These are phyloP conservation scores for Xanthia togata DNA, from an alignment of 2,888 invertebrate genomes.

Conservation along the genomic window DNA sequence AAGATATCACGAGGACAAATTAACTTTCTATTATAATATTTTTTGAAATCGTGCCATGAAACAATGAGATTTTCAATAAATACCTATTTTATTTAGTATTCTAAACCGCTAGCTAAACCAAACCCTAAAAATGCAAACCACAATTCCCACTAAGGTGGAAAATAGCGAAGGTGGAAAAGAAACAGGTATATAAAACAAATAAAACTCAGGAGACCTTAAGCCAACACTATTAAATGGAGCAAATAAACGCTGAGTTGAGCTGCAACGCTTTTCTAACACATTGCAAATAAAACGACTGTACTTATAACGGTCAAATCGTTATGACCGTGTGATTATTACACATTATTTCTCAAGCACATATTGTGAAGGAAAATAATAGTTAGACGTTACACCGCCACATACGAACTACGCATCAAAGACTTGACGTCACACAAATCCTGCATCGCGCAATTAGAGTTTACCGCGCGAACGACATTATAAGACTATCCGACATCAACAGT, in stretches of 20 bases:
- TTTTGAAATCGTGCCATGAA: not conserved
- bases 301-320: slow-evolving; percentile 3
- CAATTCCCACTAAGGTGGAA: slow-evolving; percentile 22
- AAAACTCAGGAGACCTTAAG: slow-evolving; percentile 42
- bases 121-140: slow-evolving; percentile 30
- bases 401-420: no score
- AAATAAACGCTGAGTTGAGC: slow-evolving; percentile 48
- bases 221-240: slow-evolving; percentile 55
- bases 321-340: slow-evolving; percentile 26
- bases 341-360: slow-evolving; percentile 27
- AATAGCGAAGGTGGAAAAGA: slow-evolving; percentile 23
- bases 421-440: no score
- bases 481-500: no score
- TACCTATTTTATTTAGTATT: not conserved
- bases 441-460: no score
- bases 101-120: slow-evolving; percentile 15
- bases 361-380: slow-evolving; percentile 18
- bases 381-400: no score
- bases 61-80: not conserved
- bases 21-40: no score
- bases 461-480: no score
- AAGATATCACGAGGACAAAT: no score
- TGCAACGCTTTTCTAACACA: slow-evolving; percentile 46
- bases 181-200: slow-evolving; percentile 45
- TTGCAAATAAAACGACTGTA: slow-evolving; percentile 41